phyloP scores from a whole-genome alignment of 2,113 vertebrate genomes.

The Gymnarchus niloticus region DNA sequence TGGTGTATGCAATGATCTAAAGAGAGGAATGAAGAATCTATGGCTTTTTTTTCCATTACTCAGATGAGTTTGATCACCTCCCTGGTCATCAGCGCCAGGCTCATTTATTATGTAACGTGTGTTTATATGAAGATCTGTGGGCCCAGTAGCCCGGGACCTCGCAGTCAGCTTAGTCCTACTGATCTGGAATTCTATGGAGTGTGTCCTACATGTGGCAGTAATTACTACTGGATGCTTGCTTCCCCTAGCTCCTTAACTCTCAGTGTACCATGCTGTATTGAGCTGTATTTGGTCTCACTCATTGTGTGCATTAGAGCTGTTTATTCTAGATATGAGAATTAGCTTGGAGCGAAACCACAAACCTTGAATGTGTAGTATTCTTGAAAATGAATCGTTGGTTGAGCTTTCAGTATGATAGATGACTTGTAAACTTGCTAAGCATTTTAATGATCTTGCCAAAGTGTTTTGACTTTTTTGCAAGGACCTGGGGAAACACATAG shows the following conservation, averaged over 20 bases:
- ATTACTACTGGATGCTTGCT: not conserved
- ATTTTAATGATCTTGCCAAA: not conserved
- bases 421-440: not conserved
- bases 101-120: not conserved
- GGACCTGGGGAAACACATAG: not conserved
- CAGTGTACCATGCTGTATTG: not conserved
- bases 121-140: not conserved
- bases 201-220: not conserved
- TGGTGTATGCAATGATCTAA: not conserved
- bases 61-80: not conserved
- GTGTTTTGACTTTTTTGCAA: not conserved
- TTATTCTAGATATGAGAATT: not conserved
- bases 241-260: too few relatives aligned
- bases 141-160: not conserved
- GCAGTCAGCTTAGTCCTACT: not conserved
- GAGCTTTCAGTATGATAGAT: not conserved
- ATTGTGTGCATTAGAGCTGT: not conserved
- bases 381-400: too few relatives aligned
- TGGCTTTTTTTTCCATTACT: constrained; percentile 1
- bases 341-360: not conserved
- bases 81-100: not conserved
- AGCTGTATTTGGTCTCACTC: not conserved
- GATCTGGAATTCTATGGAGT: not conserved
- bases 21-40: not conserved
- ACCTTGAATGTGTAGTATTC: not conserved